Evolutionary conservation across 2,888 invertebrate genomes (phyloP), one percentile per base, ranked within the genome.

Genomic region (Nephrotoma guestfalica): DNA sequence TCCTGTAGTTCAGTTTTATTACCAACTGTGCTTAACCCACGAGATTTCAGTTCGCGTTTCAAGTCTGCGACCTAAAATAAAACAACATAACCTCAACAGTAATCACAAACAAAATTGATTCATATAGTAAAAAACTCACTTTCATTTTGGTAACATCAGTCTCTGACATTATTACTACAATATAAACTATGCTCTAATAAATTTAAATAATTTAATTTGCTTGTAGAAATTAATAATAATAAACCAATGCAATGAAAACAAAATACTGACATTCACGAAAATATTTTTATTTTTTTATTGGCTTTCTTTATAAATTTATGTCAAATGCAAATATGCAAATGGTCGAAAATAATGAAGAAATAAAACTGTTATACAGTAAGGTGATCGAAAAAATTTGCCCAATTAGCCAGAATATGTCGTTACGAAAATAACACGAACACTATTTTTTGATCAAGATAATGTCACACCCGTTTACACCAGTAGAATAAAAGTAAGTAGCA

Each of bases 1-100:
- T 96, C 95, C 83, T 96, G 92, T 86, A 97, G 92, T 89, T 97
- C 97, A 83, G 93, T 95, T 93, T 97, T 97, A 90, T 97, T 96
- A 5, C 97, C 97, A 86, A 94, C 92, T 7, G 94, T 93, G 13
- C 94, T 92, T 41, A 97, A 92, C 40, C 96, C 96, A 89, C 96
- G 94, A 88, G 94, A 92, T 91, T 97, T 97, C 86, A 97, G 91
- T 90, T 97, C 96, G 89, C 94, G 94, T 89, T 96, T 96, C 88
- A 97, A 92, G 91, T 97, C 97, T 13, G 96, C 95, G 47, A 97
- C 97, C 95, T 97, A 86, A 18, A 87, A 87, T 85, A 40, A 41
- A 15, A 18, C 0, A 85, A 87, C 86, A 87, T 87, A 87, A 87
- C 87, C 87, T 87, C 15, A 40, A 45, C 42, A 4, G 0, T 30